A percentile compares a stretch with the other conserved stretches of the same genome.
Conservation (phyloP, 2,888 invertebrate species). For the Hirudinaria manillensis region DNA sequence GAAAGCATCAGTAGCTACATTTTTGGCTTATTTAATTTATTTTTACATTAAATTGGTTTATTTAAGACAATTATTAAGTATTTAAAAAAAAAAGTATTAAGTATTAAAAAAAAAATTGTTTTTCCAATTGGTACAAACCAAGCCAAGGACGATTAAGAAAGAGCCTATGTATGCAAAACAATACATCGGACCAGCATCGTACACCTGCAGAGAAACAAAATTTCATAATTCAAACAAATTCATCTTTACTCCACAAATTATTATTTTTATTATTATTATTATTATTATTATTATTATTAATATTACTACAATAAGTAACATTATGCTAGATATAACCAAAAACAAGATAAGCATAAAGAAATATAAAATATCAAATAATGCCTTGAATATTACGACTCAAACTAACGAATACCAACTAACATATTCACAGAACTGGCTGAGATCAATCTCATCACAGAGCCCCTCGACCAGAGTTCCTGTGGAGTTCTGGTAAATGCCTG, state of each 20-base stretch:
- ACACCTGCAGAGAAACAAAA: constrained; percentile 42
- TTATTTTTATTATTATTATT: not conserved
- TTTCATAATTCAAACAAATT: not conserved
- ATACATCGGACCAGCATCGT: constrained; percentile 50
- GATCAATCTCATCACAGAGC: constrained; percentile 45
- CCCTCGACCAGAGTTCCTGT: constrained; percentile 37
- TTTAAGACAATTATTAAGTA: too few relatives aligned
- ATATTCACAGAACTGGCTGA: constrained; percentile 41
- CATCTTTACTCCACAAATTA: not conserved
- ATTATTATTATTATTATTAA: not conserved
- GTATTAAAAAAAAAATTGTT: too few relatives aligned
- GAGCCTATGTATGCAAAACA: constrained; percentile 48
- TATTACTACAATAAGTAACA: not conserved
- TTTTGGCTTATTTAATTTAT: too few relatives aligned
- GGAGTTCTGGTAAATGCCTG: constrained; percentile 39
- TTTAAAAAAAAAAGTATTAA: too few relatives aligned
- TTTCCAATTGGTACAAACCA: too few relatives aligned
- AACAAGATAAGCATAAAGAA: not conserved
- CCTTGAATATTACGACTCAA: not conserved
- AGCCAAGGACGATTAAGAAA: constrained; percentile 47
- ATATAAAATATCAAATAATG: not conserved
- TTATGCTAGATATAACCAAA: not conserved
- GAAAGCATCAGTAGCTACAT: too few relatives aligned
- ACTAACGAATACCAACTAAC: constrained; percentile 34
- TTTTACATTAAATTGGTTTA: too few relatives aligned